Evolutionary conservation across 2,888 invertebrate genomes (phyloP).

Genomic region (Cheilosia variabilis): DNA sequence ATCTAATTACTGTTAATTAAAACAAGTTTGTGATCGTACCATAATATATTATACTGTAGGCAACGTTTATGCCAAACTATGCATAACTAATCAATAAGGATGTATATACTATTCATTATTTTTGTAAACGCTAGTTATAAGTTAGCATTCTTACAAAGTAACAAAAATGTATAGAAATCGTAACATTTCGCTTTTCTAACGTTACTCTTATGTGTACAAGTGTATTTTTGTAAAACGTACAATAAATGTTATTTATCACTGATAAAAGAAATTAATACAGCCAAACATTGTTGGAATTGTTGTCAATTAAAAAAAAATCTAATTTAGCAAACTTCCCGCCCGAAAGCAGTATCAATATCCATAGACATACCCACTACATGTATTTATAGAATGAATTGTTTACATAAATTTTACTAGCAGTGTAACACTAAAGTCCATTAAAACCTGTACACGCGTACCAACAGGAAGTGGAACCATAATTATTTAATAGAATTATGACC

Average conservation of each 20-base stretch:
- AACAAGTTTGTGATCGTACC: slow-evolving; percentile 67
- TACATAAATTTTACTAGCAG: slow-evolving; percentile 23
- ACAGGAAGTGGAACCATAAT: slow-evolving; percentile 16
- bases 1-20: slow-evolving; percentile 39
- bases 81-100: slow-evolving; percentile 44
- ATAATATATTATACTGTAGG: slow-evolving; percentile 44
- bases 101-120: slow-evolving; percentile 61
- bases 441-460: slow-evolving; percentile 15
- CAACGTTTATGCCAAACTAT: slow-evolving; percentile 42
- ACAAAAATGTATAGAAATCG: background rate
- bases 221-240: slow-evolving; percentile 54
- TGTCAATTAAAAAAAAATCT: slow-evolving; percentile 28
- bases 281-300: slow-evolving; percentile 38
- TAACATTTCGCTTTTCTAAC: slow-evolving; percentile 45
- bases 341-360: background rate
- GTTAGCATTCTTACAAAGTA: slow-evolving; percentile 68
- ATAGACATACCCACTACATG: background rate
- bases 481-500: slow-evolving; percentile 38
- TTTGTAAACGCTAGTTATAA: slow-evolving; percentile 47
- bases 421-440: slow-evolving; percentile 37
- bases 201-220: slow-evolving; percentile 26
- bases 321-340: background rate
- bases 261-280: slow-evolving; percentile 10
- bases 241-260: slow-evolving; percentile 24
- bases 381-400: slow-evolving; percentile 29